Base-by-base conservation (phyloP, 2,888 invertebrate species). In the Seira musarum region DNA sequence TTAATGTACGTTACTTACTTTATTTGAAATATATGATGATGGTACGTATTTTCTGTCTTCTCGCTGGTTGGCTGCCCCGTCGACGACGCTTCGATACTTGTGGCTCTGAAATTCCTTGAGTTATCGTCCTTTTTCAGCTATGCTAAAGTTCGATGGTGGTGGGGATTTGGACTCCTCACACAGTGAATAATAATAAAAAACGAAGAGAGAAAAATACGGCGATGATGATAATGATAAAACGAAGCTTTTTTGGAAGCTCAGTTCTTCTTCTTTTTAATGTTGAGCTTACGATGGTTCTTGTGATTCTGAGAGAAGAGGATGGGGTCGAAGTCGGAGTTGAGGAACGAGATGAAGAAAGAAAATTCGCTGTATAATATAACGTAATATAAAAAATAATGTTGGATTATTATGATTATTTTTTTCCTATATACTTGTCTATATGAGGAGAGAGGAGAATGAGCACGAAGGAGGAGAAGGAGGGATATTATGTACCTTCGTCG, bases 1-100 rank as follows among this genome's bases (percentile, higher is more conserved):
- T 35, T 63, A 71, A 71, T 80, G 75, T 80, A 76, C 75, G 80
- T 80, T 80, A 80, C 80, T 80, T 80, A 80, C 80, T 80, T 80
- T 73, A 72, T 66, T 65, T 35, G 63, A 57, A 73, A 73, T 46
- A 30, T 65, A 57, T 57, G 57, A 57, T 57, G 65, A 66, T 65
- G 25, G 49, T 80, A 65, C 22, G 22, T 65, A 24, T 65, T 65
- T 57, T 65, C 65, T 65, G 30, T 30, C 35, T 30, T 65, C 65
- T 75, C 80, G 66, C 80, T 80, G 80, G 80, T 76, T 80, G 80
- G 80, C 71, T 76, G 79, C 70, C 77, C 71, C 57, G 77, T 35
- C 76, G 71, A 76, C 75, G 80, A 80, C 80, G 80, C 80, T 80
- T 74, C 76, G 80, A 76, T 60, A 67, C 66, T 46, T 71, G 67